phyloP scores from a whole-genome alignment of 2,797 vertebrate genomes.

The Phataginus tricuspis region DNA sequence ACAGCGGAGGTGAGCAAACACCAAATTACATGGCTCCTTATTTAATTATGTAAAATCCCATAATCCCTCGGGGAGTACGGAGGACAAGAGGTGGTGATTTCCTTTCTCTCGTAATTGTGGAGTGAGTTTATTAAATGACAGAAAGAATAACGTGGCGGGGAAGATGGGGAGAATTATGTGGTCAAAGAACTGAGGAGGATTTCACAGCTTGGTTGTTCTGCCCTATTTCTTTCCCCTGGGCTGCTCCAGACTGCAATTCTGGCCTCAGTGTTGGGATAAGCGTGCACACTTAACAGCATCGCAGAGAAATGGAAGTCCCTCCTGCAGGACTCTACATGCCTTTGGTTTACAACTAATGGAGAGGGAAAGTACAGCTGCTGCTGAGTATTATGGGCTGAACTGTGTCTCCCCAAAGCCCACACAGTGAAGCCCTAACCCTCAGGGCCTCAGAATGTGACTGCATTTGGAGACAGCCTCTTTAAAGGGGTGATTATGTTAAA shows the following conservation, averaged over 20 bases:
- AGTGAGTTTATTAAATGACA: constrained; percentile 67
- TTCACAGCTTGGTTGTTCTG: not conserved
- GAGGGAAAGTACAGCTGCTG: not conserved
- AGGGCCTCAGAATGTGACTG: not conserved
- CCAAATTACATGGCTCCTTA: constrained; percentile 7
- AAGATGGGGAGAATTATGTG: not conserved
- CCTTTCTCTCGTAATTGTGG: constrained; percentile 5
- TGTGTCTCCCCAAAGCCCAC: accelerated
- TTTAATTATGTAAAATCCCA: constrained; percentile 70
- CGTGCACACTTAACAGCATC: not conserved
- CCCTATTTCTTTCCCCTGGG: accelerated
- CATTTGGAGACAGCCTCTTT: not conserved
- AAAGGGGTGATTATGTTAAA: not conserved
- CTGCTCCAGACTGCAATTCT: not conserved
- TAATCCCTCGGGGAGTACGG: constrained; percentile 39
- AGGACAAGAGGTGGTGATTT: not conserved
- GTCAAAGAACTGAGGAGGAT: not conserved
- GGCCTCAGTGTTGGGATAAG: not conserved
- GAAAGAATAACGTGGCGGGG: not conserved
- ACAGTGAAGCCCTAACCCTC: not conserved
- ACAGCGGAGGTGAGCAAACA: not conserved
- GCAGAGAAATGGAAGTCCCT: not conserved
- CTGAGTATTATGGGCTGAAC: too few relatives aligned
- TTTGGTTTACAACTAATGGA: not conserved
- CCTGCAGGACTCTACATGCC: accelerated